Evolutionary conservation across 1,140 invertebrate genomes (phyloP), one percentile per base, ranked within the genome.

Genomic region (Aplysia californica): DNA sequence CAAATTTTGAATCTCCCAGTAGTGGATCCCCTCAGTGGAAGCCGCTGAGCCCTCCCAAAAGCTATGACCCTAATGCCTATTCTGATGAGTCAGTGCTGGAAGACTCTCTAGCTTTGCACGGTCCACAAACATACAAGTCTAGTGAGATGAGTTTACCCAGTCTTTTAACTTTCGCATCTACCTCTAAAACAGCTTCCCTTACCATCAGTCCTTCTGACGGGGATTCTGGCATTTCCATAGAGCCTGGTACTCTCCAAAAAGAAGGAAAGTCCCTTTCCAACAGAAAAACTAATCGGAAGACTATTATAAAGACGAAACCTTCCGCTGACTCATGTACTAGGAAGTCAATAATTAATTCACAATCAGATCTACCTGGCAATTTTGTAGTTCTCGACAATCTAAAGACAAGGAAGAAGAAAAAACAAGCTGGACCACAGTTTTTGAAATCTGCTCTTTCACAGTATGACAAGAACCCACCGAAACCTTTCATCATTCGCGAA

Each of bases 401-500:
- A 10, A 61, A 61, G 58, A 61, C 18, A 26, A 26, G 26, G 15
- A 18, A 29, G 18, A 10, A 6, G 10, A 36, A 26, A 26, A 71
- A 18, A 10, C 55, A 29, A 2, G 21, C 69, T 29, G 23, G 41
- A 55, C 29, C 21, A 15, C 18, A 67, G 4, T 38, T 15, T 58
- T 33, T 58, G 35, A 75, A 26, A 18, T 58, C 29, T 23, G 26
- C 33, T 20, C 31, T 20, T 26, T 23, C 50, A 1, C n/a, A 21
- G 21, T n/a, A 68, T 65, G 59, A 79, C 61, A 18, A 64, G 77
- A 61, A 82, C 74, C 38, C 78, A 23, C 58, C 80, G 2, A 80
- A 79, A 38, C 81, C 82, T 23, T 68, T 69, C 31, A 82, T 87
- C 29, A 76, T 82, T 29, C 66, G 86, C 69, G 86, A 86, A 44